Evolutionary conservation across 2,797 vertebrate species (phyloP).

Genomic region (Phrynocephalus guinanensis): DNA sequence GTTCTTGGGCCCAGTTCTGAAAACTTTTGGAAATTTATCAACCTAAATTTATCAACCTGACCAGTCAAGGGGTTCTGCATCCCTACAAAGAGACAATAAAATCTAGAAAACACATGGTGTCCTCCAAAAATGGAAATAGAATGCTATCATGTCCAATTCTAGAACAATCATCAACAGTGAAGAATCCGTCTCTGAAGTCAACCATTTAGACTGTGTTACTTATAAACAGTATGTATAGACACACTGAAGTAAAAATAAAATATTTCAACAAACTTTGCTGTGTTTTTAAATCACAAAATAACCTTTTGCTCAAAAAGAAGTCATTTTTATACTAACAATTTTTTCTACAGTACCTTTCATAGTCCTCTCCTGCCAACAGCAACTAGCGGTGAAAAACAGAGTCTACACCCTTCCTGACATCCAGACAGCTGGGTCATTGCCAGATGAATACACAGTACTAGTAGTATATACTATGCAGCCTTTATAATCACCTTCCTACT

Average conservation of each 20-base stretch:
- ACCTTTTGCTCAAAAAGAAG: conserved; percentile 32
- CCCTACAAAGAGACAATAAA: conserved; percentile 44
- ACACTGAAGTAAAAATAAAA: neutral
- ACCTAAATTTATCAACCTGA: conserved; percentile 24
- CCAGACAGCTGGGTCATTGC: conserved; percentile 53
- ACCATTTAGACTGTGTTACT: conserved; percentile 2
- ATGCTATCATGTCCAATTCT: neutral
- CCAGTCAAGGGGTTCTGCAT: conserved; percentile 28
- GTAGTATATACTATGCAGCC: conserved; percentile 52
- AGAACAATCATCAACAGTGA: neutral
- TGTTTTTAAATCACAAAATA: conserved; percentile 20
- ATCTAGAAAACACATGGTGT: neutral
- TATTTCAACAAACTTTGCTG: conserved; percentile 16
- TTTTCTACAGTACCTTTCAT: neutral
- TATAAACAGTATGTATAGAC: conserved; percentile 21
- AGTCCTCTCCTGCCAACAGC: conserved; percentile 23
- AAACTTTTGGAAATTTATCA: conserved; percentile 38
- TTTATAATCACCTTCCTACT: conserved; percentile 73
- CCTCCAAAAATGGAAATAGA: conserved; percentile 2
- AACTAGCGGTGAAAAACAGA: conserved; percentile 47
- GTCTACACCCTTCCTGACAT: conserved; percentile 43
- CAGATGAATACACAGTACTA: conserved; percentile 52
- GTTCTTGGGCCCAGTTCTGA: conserved; percentile 11
- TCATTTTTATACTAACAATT: neutral
- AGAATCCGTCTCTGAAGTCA: neutral